phyloP scores from a whole-genome alignment of 2,113 vertebrate genomes.

The Lucifuga dentata region DNA sequence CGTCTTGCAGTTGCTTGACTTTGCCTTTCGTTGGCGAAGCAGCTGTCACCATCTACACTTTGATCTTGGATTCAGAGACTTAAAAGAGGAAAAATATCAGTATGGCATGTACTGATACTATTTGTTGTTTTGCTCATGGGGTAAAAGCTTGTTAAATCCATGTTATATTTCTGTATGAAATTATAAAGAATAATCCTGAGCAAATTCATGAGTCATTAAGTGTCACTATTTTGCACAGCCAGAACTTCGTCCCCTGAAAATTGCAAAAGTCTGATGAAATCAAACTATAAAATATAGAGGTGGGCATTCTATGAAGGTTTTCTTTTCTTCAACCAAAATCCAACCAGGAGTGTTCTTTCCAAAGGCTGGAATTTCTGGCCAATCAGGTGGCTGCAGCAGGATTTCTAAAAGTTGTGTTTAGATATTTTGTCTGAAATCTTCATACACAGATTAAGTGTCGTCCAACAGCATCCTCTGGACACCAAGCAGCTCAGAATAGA shows the following conservation, averaged over 20 bases:
- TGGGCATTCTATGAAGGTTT: too few species aligned
- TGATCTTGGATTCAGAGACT: neutral
- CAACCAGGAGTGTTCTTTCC: too few species aligned
- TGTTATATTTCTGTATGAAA: too few species aligned
- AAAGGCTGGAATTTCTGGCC: neutral
- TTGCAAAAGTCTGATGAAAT: too few species aligned
- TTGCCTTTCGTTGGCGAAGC: neutral
- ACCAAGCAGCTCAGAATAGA: neutral
- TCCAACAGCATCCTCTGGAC: slow-evolving; percentile 2
- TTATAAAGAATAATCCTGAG: too few species aligned
- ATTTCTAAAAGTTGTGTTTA: neutral
- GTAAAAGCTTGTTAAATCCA: too few species aligned
- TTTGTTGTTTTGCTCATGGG: neutral
- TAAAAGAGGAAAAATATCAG: slow-evolving; percentile 2
- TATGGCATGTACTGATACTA: neutral
- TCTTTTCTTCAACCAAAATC: neutral
- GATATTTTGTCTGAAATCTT: neutral
- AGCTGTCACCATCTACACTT: neutral
- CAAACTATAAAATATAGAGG: too few species aligned
- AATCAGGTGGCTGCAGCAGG: neutral
- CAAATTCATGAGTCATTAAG: too few species aligned
- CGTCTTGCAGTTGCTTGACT: slow-evolving; percentile 5
- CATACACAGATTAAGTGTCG: neutral
- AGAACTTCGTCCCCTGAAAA: too few species aligned
- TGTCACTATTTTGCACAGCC: too few species aligned